These are phyloP conservation scores for Atta cephalotes DNA, from an alignment of 1,140 invertebrate species.

Conservation along the genomic window DNA sequence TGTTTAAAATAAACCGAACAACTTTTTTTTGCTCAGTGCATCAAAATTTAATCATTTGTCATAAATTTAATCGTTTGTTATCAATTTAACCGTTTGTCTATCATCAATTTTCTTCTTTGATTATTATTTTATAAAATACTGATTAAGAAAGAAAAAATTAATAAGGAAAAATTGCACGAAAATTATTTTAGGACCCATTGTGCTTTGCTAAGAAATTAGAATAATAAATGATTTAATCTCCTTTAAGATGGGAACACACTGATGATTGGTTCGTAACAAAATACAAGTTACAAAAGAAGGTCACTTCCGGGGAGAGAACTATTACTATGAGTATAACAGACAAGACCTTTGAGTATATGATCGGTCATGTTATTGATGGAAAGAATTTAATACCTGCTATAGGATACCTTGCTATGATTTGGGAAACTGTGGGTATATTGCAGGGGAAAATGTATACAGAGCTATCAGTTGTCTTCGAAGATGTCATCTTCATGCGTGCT, in stretches of 20 bases:
- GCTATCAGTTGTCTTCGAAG: slow-evolving; percentile 94
- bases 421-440: slow-evolving; percentile 95
- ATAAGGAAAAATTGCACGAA: background rate
- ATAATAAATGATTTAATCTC: slow-evolving; percentile 79
- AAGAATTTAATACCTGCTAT: slow-evolving; percentile 96
- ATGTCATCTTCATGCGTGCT: slow-evolving; percentile 94
- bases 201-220: slow-evolving; percentile 89
- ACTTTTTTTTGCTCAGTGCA: background rate
- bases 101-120: background rate
- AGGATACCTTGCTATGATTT: slow-evolving; percentile 94
- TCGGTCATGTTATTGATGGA: slow-evolving; percentile 95
- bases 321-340: slow-evolving; percentile 89
- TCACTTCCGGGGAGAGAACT: slow-evolving; percentile 88
- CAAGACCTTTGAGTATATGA: slow-evolving; percentile 91
- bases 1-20: background rate
- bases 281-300: slow-evolving; percentile 88
- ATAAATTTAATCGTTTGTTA: too few species aligned
- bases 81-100: too few species aligned
- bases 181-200: background rate
- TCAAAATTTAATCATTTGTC: background rate
- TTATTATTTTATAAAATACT: background rate
- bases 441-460: slow-evolving; percentile 90
- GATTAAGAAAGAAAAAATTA: background rate
- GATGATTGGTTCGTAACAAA: slow-evolving; percentile 91
- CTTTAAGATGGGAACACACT: slow-evolving; percentile 95